phyloP scores from a whole-genome alignment of 2,888 invertebrate genomes.

The Elmis aenea region DNA sequence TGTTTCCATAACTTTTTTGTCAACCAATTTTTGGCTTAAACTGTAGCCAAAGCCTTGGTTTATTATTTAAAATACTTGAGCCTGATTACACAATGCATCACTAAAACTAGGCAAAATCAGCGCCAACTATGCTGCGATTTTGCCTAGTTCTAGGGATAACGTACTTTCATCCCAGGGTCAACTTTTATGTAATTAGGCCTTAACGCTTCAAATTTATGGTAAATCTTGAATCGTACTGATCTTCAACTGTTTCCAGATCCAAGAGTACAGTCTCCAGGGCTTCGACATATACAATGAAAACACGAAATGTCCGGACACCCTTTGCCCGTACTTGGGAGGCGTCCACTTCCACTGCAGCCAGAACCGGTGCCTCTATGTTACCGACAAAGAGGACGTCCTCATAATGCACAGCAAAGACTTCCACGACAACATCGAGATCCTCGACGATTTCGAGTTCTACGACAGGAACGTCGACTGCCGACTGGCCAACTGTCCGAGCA shows the following conservation, averaged over 20 bases:
- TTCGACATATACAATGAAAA: conserved; percentile 58
- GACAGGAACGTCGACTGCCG: conserved; percentile 69
- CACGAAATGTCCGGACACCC: conserved; percentile 67
- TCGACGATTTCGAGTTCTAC: conserved; percentile 83
- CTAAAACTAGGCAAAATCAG: too few relatives aligned
- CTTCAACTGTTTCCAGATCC: too few relatives aligned
- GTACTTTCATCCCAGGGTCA: too few relatives aligned
- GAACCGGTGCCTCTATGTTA: conserved; percentile 74
- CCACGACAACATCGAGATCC: conserved; percentile 74
- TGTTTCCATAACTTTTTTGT: neutral
- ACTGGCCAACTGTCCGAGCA: conserved; percentile 61
- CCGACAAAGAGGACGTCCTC: conserved; percentile 71
- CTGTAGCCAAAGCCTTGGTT: too few relatives aligned
- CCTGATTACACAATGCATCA: too few relatives aligned
- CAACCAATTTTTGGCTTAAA: too few relatives aligned
- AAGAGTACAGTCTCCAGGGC: conserved; percentile 58
- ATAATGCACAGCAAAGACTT: conserved; percentile 81
- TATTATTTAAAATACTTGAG: too few relatives aligned
- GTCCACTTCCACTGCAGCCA: conserved; percentile 85
- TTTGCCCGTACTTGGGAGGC: conserved; percentile 64
- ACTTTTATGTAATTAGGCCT: too few relatives aligned
- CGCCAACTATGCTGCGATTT: too few relatives aligned
- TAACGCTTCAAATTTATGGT: too few relatives aligned
- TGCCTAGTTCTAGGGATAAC: too few relatives aligned
- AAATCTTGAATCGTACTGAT: too few relatives aligned